phyloP scores from a whole-genome alignment of 2,113 vertebrate species.

The Capricornis sumatraensis region DNA sequence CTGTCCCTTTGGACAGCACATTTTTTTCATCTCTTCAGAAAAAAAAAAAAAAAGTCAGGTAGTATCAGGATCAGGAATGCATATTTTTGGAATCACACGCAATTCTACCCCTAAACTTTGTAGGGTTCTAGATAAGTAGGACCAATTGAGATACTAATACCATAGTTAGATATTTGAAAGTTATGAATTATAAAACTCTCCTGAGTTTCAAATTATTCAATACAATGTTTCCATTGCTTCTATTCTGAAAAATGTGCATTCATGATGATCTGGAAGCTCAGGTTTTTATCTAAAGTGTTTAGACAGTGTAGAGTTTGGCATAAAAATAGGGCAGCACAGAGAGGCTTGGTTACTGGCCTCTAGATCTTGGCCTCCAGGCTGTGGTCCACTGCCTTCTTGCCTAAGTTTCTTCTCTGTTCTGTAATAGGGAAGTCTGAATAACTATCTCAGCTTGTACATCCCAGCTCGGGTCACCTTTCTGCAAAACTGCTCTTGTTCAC shows the following conservation, averaged over 20 bases:
- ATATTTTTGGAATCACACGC: background rate
- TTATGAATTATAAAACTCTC: background rate
- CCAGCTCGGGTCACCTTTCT: background rate
- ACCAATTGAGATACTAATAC: background rate
- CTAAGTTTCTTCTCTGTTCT: background rate
- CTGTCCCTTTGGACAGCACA: background rate
- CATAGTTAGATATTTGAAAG: background rate
- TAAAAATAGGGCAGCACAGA: background rate
- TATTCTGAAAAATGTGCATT: background rate
- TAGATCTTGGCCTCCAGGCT: background rate
- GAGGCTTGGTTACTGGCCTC: background rate
- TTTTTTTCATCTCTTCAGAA: background rate
- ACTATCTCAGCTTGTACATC: background rate
- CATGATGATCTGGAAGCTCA: background rate
- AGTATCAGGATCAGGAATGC: background rate
- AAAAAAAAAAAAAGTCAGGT: background rate
- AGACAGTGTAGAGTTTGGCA: background rate
- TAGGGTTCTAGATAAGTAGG: background rate
- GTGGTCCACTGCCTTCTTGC: background rate
- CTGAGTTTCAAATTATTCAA: background rate
- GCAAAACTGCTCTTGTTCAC: background rate
- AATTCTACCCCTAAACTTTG: accelerated
- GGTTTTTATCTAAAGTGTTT: background rate
- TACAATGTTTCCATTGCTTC: background rate
- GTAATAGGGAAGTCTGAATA: accelerated